Percentiles rank a stretch among this genome's conserved stretches.
Conservation (phyloP, 2,113 vertebrate species). For the Hypanus sabinus region DNA sequence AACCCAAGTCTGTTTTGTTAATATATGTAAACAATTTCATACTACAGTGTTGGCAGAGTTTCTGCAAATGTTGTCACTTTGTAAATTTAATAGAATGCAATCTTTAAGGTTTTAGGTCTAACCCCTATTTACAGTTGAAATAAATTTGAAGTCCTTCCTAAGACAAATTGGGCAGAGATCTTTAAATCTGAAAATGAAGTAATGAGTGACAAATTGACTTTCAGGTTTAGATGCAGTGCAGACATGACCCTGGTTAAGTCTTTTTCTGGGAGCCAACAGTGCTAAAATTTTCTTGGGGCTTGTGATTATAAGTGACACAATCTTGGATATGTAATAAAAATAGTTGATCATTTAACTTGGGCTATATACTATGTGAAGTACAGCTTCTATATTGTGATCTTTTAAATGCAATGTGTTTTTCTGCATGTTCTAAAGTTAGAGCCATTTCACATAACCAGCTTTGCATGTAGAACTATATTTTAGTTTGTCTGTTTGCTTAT, state of each 20-base stretch:
- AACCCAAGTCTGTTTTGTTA: constrained; percentile 50
- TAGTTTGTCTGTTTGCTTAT: constrained; percentile 71
- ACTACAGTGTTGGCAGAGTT: constrained; percentile 48
- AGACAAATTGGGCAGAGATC: constrained; percentile 12
- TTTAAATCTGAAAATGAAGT: constrained; percentile 17
- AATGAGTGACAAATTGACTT: constrained; percentile 62
- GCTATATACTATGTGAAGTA: constrained; percentile 70
- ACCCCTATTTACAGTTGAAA: constrained; percentile 51
- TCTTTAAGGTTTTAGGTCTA: constrained; percentile 62
- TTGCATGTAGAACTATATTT: constrained; percentile 71
- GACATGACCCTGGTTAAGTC: constrained; percentile 62
- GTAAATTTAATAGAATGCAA: constrained; percentile 56
- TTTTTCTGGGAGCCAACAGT: constrained; percentile 59
- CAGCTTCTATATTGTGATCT: constrained; percentile 68
- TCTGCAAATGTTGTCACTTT: constrained; percentile 51
- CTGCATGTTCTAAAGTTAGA: constrained; percentile 78
- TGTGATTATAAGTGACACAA: constrained; percentile 59
- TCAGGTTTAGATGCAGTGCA: constrained; percentile 69
- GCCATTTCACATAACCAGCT: constrained; percentile 69
- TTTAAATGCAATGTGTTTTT: constrained; percentile 71
- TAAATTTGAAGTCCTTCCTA: constrained; percentile 13
- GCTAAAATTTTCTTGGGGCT: constrained; percentile 57
- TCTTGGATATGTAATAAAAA: constrained; percentile 67
- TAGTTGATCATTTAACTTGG: constrained; percentile 54
- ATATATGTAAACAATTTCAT: constrained; percentile 52